A percentile compares a stretch with the other conserved stretches of the same genome.
Conservation (phyloP, 1,140 invertebrate species). For the Littorina saxatilis region DNA sequence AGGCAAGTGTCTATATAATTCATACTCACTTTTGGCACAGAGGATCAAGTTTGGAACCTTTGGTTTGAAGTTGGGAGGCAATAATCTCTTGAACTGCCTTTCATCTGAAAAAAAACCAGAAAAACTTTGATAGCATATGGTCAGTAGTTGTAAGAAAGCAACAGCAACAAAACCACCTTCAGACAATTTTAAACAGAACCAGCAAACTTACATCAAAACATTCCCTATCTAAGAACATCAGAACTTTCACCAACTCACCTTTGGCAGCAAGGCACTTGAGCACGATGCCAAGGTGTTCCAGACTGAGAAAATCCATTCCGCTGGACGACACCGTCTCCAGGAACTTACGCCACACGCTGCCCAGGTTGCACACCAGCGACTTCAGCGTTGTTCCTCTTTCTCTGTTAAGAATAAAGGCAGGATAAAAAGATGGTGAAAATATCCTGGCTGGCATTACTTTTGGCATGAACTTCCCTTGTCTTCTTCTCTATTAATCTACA, state of each 20-base stretch:
- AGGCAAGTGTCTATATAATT: too few species aligned
- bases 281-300: constrained; percentile 69
- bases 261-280: constrained; percentile 56
- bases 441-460: too few species aligned
- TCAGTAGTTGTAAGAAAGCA: too few species aligned
- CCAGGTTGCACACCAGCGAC: constrained; percentile 55
- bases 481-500: too few species aligned
- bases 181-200: neutral
- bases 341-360: constrained; percentile 66
- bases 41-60: constrained; percentile 66
- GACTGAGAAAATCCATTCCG: constrained; percentile 68
- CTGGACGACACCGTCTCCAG: constrained; percentile 61
- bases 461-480: too few species aligned
- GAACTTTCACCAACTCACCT: constrained; percentile 35
- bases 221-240: neutral
- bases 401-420: neutral
- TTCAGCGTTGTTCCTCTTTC: constrained; percentile 13
- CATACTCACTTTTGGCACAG: constrained; percentile 60
- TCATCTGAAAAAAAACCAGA: constrained; percentile 45
- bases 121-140: neutral
- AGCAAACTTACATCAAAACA: neutral
- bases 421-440: too few species aligned
- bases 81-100: constrained; percentile 40
- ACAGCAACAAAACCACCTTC: too few species aligned
- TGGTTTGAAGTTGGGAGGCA: constrained; percentile 55